A percentile compares a stretch with the other conserved stretches of the same genome.
These are phyloP conservation scores for Eupelmus urozonus DNA, from an alignment of 2,888 invertebrate genomes.

Conservation along the genomic window DNA sequence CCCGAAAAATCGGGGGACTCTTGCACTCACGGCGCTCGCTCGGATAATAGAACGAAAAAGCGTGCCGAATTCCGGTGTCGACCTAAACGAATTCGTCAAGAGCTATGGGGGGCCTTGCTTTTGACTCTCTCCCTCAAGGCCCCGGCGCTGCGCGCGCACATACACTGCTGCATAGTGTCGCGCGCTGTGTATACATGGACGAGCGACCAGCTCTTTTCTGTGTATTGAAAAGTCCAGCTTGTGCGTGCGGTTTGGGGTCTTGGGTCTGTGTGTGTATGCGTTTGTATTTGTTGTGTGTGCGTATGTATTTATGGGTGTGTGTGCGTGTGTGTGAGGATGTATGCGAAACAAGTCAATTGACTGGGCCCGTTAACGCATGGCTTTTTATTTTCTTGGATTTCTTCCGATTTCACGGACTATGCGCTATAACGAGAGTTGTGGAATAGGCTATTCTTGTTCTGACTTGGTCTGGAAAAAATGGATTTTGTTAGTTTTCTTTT, in stretches of 20 bases:
- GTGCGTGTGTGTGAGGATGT: background rate
- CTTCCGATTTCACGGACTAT: slow-evolving; percentile 22
- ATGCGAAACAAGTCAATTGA: slow-evolving; percentile 53
- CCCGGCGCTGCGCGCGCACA: slow-evolving; percentile 41
- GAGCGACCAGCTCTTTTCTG: no score
- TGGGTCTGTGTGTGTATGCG: background rate
- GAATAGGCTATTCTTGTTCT: no score
- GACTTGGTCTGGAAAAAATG: no score
- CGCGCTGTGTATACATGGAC: background rate
- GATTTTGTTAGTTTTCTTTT: no score
- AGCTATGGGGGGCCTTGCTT: slow-evolving; percentile 64
- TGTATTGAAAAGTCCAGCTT: no score
- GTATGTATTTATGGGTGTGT: background rate
- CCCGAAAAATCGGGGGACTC: no score
- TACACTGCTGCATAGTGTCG: background rate
- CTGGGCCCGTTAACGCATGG: background rate
- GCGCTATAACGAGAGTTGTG: no score
- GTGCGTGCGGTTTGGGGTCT: no score
- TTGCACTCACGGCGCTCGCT: background rate
- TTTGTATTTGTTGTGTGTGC: background rate
- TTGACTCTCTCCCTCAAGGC: slow-evolving; percentile 46
- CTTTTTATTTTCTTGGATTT: slow-evolving; percentile 31
- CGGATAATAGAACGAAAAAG: slow-evolving; percentile 68
- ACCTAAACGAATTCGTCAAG: slow-evolving; percentile 73
- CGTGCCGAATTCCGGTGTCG: slow-evolving; percentile 71